Evolutionary conservation across 2,888 invertebrate species (phyloP).

Genomic region (Dicranocentrus wangi): DNA sequence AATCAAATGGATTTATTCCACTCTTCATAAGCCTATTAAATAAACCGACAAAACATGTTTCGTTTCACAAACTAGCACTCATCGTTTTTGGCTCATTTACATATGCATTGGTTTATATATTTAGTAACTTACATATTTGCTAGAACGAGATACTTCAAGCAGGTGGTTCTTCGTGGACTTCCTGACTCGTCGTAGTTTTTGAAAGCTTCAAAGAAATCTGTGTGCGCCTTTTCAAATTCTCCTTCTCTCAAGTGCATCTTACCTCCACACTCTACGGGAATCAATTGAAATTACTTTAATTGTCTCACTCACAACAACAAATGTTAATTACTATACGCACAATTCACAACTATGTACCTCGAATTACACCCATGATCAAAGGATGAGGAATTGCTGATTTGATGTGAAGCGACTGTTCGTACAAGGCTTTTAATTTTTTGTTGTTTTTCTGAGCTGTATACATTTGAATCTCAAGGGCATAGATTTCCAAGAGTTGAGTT

Average conservation of each 20-base stretch:
- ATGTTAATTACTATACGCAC: no score
- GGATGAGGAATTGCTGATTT: conserved; percentile 99
- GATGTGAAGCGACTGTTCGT: conserved; percentile 98
- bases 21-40: conserved; percentile 95
- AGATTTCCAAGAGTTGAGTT: conserved; percentile 97
- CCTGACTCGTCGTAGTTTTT: conserved; percentile 99
- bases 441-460: conserved; percentile 99
- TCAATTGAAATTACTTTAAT: no score
- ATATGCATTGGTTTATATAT: no score
- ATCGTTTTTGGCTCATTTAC: no score
- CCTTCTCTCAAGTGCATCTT: conserved; percentile 99
- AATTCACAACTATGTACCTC: no score
- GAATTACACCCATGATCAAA: conserved; percentile 98
- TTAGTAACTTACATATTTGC: conserved; percentile 97
- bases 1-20: conserved; percentile 99
- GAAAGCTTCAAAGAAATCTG: conserved; percentile 99
- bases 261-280: conserved; percentile 97
- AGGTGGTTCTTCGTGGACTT: conserved; percentile 95
- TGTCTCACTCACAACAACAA: no score
- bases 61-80: no score
- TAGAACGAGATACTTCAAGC: conserved; percentile 96
- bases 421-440: conserved; percentile 95
- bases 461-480: conserved; percentile 99
- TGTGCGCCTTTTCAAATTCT: conserved; percentile 98
- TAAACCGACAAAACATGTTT: conserved; percentile 3